These are phyloP conservation scores for Colius striatus DNA, from an alignment of 2,113 vertebrate species.

Conservation along the genomic window DNA sequence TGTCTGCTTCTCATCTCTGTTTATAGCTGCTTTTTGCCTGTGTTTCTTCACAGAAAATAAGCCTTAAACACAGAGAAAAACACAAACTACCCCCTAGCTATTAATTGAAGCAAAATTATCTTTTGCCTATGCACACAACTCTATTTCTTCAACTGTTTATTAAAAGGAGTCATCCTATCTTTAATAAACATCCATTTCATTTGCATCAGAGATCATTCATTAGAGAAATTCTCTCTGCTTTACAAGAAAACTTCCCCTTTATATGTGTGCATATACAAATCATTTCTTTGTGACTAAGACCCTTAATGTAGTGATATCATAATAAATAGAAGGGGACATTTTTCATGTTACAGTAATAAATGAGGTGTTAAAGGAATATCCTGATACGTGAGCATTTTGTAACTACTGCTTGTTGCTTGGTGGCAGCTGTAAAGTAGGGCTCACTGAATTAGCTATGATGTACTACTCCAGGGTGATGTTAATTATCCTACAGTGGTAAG, in stretches of 20 bases:
- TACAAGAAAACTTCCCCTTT: constrained; percentile 27
- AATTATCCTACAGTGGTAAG: constrained; percentile 39
- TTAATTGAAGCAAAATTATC: background rate
- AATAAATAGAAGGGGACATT: constrained; percentile 56
- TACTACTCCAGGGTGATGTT: constrained; percentile 14
- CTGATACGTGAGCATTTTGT: constrained; percentile 58
- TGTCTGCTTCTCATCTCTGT: background rate
- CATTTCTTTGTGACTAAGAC: constrained; percentile 54
- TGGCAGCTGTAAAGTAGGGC: constrained; percentile 65
- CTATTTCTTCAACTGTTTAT: background rate
- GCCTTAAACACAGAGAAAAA: background rate
- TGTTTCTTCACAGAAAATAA: constrained; percentile 2
- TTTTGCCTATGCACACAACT: background rate
- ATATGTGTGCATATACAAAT: background rate
- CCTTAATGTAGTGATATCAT: constrained; percentile 12
- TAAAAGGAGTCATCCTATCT: background rate
- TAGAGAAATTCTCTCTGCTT: background rate
- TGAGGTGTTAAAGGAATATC: constrained; percentile 61
- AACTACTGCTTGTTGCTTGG: constrained; percentile 49
- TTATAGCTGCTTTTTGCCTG: background rate
- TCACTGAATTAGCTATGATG: constrained; percentile 52
- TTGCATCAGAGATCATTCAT: background rate
- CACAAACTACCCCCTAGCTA: background rate
- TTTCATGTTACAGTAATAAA: constrained; percentile 67
- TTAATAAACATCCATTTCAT: background rate